phyloP scores from a whole-genome alignment of 2,797 vertebrate species.

The Aeoliscus strigatus region DNA sequence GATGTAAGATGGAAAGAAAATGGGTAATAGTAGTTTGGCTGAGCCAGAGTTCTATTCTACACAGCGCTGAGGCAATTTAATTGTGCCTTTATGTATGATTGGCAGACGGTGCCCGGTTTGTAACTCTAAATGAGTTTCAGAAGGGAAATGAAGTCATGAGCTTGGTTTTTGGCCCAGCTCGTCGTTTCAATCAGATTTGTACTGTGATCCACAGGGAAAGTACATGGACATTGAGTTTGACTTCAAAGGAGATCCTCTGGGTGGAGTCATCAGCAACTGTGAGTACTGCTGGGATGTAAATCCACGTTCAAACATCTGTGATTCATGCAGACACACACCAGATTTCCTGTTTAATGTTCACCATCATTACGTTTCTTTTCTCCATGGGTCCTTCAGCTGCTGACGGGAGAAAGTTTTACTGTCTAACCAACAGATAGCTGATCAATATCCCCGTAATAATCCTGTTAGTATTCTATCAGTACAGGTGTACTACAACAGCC shows the following conservation, averaged over 20 bases:
- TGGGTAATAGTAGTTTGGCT: constrained; percentile 13
- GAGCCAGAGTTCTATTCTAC: constrained; percentile 11
- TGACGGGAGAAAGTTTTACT: too few species aligned
- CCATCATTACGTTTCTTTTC: too few species aligned
- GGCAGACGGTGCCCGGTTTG: constrained; percentile 6
- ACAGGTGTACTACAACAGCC: too few species aligned
- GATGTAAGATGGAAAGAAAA: constrained; percentile 24
- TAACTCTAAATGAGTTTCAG: constrained; percentile 18
- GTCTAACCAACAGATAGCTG: too few species aligned
- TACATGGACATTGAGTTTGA: constrained; percentile 99
- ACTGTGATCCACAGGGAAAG: constrained; percentile 84
- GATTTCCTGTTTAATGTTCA: too few species aligned
- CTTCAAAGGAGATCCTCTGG: constrained; percentile 97
- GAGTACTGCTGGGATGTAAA: constrained; percentile 65
- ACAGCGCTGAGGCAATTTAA: constrained; percentile 34
- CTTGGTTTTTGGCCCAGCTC: background rate
- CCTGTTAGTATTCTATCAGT: too few species aligned
- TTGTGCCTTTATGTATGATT: constrained; percentile 31
- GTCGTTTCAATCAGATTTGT: background rate
- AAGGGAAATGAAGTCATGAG: constrained; percentile 8
- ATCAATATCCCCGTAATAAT: too few species aligned
- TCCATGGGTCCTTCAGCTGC: too few species aligned
- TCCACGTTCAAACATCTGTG: background rate
- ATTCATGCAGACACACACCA: background rate
- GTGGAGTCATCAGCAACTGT: constrained; percentile 99